Evolutionary conservation across 2,797 vertebrate genomes (phyloP).

Genomic region (Cygnus olor): DNA sequence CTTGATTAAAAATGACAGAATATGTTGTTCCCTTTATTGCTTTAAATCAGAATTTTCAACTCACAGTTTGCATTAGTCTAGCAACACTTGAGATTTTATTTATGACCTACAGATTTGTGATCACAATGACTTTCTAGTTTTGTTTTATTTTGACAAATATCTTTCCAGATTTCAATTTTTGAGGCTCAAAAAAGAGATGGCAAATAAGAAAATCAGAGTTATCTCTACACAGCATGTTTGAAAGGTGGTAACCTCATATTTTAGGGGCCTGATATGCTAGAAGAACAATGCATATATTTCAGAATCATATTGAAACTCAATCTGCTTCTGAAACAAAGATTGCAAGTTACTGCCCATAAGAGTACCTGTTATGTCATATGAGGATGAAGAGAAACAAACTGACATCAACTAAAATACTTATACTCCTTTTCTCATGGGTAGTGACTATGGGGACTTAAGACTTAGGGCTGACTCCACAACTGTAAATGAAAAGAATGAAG

Average conservation of each 20-base stretch:
- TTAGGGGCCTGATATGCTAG: not conserved
- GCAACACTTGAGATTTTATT: not conserved
- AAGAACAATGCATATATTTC: not conserved
- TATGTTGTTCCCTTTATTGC: not conserved
- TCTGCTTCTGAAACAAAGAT: not conserved
- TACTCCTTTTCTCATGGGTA: not conserved
- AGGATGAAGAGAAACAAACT: not conserved
- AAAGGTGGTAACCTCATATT: not conserved
- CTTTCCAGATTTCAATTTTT: not conserved
- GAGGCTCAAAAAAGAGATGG: not conserved
- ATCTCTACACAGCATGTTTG: not conserved
- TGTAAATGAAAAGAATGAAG: not conserved
- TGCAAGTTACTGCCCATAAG: not conserved
- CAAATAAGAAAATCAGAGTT: not conserved
- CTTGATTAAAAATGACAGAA: not conserved
- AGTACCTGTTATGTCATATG: not conserved
- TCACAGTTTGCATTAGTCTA: not conserved
- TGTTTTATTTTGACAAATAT: not conserved
- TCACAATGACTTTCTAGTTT: not conserved
- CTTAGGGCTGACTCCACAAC: not conserved
- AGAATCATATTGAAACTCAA: not conserved
- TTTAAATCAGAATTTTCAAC: not conserved
- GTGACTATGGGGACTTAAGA: not conserved
- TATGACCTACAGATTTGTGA: not conserved
- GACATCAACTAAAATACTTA: not conserved